Conservation (phyloP, 2,888 invertebrate species). For the Torymus auratus region DNA sequence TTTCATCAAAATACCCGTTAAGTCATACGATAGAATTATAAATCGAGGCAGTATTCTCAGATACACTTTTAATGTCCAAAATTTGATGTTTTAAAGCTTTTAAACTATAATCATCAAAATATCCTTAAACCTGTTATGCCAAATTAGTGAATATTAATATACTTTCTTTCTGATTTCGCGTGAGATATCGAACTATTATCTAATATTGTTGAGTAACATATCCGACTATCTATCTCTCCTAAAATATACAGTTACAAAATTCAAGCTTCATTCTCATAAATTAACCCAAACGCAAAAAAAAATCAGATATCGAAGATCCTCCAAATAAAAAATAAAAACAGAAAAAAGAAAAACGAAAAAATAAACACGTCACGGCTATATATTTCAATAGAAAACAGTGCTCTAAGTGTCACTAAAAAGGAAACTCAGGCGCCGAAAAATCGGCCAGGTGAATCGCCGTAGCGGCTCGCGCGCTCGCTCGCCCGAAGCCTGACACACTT, state of each 20-base stretch:
- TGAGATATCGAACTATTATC: constrained; percentile 23
- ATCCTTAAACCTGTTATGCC: not conserved
- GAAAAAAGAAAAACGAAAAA: too few species aligned
- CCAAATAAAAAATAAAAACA: not conserved
- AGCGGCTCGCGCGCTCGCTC: not conserved
- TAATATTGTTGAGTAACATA: constrained; percentile 23
- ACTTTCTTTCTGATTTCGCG: constrained; percentile 8
- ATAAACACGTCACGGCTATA: too few species aligned
- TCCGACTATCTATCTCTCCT: constrained; percentile 3
- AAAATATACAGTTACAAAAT: constrained; percentile 45
- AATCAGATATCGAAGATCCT: not conserved
- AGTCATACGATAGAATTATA: too few species aligned
- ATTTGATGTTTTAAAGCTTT: not conserved
- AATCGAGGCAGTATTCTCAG: too few species aligned
- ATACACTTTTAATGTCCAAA: too few species aligned
- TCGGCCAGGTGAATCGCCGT: constrained; percentile 1
- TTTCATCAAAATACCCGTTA: too few species aligned
- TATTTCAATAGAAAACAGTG: too few species aligned
- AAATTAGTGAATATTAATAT: constrained; percentile 8
- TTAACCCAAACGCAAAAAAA: not conserved
- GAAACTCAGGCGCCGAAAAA: constrained; percentile 3
- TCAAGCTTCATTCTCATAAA: not conserved
- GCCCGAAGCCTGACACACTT: constrained; percentile 27
- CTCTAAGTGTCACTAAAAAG: not conserved
- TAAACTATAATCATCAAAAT: not conserved